Evolutionary conservation across 2,888 invertebrate species (phyloP), one percentile per base, ranked within the genome.

Genomic region (Spodoptera picta): DNA sequence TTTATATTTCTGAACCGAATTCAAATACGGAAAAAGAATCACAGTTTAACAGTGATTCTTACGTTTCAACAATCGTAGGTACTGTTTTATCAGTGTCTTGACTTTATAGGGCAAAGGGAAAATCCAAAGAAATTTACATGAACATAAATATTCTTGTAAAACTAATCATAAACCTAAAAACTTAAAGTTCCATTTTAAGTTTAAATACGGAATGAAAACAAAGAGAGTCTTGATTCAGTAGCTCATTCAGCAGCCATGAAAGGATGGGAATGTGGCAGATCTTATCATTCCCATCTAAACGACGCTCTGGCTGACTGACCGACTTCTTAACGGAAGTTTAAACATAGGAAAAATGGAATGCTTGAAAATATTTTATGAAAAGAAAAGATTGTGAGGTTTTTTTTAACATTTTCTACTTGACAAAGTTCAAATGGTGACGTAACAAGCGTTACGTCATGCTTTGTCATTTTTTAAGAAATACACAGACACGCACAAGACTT

Each of bases 221-320:
- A 66, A 72, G 47, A 46, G 52, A 52, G 53, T 44, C 73, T 65
- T 72, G 73, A 76, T 70, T 71, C 52, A 57, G 56, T 48, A 7
- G 49, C 45, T 53, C 76, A 68, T 81, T 79, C 81, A 79, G 56
- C 62, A 12, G 44, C 46, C 9, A 55, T 80, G 79, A 79, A 80
- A 80, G 76, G 79, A 63, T 66, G 76, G 48, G 59, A 62, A 70
- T 54, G 48, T 24, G 23, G 46, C 53, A 51, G 81, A 79, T 81
- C 57, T 73, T 79, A 79, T 79, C 79, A 66, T 48, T 14, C 27
- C 23, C 58, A 45, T 76, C 42, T 63, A 62, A 69, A 71, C 66
- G 68, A 61, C 44, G 59, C 65, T 60, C 58, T 46, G 59, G 46
- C 71, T 68, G 57, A 66, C 64, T 79, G 79, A 80, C 79, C 81